Evolutionary conservation across 1,140 invertebrate species (phyloP).

Genomic region (Metopolophium dirhodum): DNA sequence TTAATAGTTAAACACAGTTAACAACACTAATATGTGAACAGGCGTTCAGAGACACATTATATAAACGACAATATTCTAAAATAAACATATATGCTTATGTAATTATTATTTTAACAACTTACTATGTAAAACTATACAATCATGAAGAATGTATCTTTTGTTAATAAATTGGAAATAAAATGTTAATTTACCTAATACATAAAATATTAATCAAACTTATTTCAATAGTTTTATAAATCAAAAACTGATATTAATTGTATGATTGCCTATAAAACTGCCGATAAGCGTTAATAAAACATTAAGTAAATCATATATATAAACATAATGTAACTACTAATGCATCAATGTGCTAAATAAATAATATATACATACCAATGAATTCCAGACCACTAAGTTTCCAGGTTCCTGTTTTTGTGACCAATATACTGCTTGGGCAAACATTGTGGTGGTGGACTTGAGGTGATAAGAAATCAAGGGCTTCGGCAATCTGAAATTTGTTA

Average conservation of each 20-base stretch:
- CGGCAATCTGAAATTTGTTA: conserved; percentile 79
- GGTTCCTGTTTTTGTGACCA: conserved; percentile 92
- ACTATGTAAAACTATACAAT: not conserved
- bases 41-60: not conserved
- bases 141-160: not conserved
- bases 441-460: conserved; percentile 90
- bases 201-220: not conserved
- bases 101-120: not conserved
- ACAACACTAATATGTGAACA: not conserved
- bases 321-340: not conserved
- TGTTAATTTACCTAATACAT: not conserved
- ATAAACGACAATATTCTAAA: not conserved
- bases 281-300: too few species aligned
- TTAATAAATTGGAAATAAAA: not conserved
- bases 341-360: not conserved
- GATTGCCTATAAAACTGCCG: too few species aligned
- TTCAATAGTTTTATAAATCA: too few species aligned
- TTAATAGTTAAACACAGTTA: not conserved
- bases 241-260: too few species aligned
- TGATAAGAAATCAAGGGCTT: conserved; percentile 88
- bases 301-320: not conserved
- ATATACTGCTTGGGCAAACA: conserved; percentile 88
- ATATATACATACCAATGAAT: conserved; percentile 77
- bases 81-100: not conserved
- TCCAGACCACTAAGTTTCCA: conserved; percentile 97